These are phyloP conservation scores for Scalopus aquaticus DNA, from an alignment of 2,113 vertebrate genomes.

Conservation along the genomic window DNA sequence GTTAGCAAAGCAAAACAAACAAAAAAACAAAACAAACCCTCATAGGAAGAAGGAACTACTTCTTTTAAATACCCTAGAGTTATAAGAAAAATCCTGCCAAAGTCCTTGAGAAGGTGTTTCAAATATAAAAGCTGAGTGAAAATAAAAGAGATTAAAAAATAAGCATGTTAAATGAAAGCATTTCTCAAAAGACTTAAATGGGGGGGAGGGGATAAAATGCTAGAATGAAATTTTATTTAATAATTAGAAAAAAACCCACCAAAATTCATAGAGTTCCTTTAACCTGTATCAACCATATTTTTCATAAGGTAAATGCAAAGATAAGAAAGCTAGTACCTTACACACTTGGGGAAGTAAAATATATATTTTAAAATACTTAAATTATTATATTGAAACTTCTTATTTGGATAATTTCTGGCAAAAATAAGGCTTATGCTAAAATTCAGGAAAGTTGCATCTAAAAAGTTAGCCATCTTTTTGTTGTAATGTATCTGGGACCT, in stretches of 20 bases:
- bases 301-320: not conserved
- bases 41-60: not conserved
- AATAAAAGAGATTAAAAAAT: slow-evolving; percentile 41
- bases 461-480: not conserved
- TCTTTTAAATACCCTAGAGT: not conserved
- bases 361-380: not conserved
- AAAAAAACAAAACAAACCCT: not conserved
- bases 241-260: not conserved
- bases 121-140: not conserved
- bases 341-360: not conserved
- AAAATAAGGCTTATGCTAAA: not conserved
- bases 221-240: slow-evolving; percentile 25
- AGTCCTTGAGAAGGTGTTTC: slow-evolving; percentile 18
- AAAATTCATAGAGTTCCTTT: not conserved
- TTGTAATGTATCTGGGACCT: not conserved
- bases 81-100: slow-evolving; percentile 30
- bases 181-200: slow-evolving; percentile 21
- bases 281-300: slow-evolving; percentile 28
- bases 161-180: slow-evolving; percentile 37
- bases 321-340: not conserved
- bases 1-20: not conserved
- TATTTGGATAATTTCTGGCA: not conserved
- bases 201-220: not conserved
- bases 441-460: not conserved
- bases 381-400: not conserved